Evolutionary conservation across 2,888 invertebrate species (phyloP).

Genomic region (Tenthredo distinguenda): DNA sequence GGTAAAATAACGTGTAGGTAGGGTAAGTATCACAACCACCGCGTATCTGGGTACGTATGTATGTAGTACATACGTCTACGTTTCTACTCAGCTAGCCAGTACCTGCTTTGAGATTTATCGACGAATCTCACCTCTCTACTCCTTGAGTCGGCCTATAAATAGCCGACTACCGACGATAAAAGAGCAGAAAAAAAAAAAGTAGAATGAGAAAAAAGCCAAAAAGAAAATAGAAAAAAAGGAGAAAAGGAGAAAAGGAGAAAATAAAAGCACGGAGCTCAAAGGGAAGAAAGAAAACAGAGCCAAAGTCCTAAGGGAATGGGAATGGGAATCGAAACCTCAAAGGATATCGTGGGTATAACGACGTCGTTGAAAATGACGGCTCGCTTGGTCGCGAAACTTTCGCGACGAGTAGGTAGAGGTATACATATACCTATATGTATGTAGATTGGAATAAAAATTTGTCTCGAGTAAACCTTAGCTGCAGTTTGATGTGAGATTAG

Average conservation of each 20-base stretch:
- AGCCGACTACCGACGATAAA: slow-evolving; percentile 13
- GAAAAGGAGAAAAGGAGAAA: neutral
- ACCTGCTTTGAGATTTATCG: slow-evolving; percentile 29
- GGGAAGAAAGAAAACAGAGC: slow-evolving; percentile 11
- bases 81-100: neutral
- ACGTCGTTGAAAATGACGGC: slow-evolving; percentile 17
- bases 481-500: no score
- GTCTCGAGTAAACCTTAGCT: neutral
- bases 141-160: slow-evolving; percentile 25
- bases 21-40: neutral
- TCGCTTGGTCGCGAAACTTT: slow-evolving; percentile 11
- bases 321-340: slow-evolving; percentile 40
- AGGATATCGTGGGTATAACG: slow-evolving; percentile 27
- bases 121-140: slow-evolving; percentile 10
- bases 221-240: neutral
- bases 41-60: neutral
- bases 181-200: neutral
- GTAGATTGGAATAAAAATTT: neutral
- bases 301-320: neutral
- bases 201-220: neutral
- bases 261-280: slow-evolving; percentile 10
- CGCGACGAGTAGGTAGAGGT: neutral
- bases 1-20: neutral
- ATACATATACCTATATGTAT: no score
- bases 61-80: neutral